Conservation (phyloP, 2,113 vertebrate species). For the Ramphastos sulfuratus region DNA sequence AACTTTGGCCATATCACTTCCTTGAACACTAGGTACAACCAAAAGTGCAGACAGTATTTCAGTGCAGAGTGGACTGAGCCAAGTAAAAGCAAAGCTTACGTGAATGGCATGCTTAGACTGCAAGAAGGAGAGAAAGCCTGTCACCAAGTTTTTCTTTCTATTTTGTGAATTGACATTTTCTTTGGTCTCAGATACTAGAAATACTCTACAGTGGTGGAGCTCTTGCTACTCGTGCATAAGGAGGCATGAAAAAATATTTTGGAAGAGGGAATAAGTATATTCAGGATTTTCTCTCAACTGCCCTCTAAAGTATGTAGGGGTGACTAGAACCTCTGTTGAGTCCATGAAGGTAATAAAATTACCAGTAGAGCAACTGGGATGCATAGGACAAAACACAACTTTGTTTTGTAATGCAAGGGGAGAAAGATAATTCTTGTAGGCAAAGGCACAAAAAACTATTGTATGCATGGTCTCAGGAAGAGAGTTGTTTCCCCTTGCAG, state of each 20-base stretch:
- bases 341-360: neutral
- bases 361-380: neutral
- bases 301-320: neutral
- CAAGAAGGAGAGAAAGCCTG: slow-evolving; percentile 45
- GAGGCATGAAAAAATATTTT: neutral
- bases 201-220: neutral
- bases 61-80: neutral
- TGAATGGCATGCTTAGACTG: neutral
- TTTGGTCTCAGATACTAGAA: neutral
- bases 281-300: neutral
- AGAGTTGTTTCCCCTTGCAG: neutral
- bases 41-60: fast-evolving
- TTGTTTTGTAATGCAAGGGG: neutral
- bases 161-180: neutral
- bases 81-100: fast-evolving
- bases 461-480: neutral
- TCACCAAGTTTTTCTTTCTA: neutral
- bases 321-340: neutral
- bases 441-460: neutral
- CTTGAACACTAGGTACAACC: fast-evolving
- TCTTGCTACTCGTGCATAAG: fast-evolving
- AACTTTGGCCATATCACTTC: fast-evolving
- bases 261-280: neutral
- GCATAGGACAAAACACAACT: neutral
- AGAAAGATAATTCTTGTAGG: neutral